Evolutionary conservation across 2,888 invertebrate genomes (phyloP).

Genomic region (Chrysotoxum bicinctum): DNA sequence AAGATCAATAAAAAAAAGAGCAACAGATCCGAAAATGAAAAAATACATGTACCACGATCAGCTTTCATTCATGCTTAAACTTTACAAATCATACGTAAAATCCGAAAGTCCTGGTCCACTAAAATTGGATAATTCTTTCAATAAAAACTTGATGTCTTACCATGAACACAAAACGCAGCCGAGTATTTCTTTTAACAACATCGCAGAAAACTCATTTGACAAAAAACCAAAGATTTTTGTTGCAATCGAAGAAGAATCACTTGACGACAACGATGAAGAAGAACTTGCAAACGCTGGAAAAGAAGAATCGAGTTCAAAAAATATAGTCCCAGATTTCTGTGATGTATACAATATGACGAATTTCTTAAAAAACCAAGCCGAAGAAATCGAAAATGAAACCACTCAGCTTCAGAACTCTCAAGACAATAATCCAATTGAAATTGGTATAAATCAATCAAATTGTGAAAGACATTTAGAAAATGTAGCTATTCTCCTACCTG

Average conservation of each 20-base stretch:
- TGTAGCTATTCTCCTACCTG: background rate
- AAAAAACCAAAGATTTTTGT: background rate
- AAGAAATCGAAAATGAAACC: background rate
- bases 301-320: background rate
- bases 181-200: background rate
- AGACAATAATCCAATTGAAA: background rate
- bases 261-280: background rate
- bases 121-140: background rate
- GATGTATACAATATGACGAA: background rate
- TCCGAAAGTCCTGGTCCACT: background rate
- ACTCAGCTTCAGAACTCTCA: background rate
- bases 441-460: background rate
- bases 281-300: background rate
- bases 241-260: background rate
- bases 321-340: background rate
- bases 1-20: slow-evolving; percentile 7
- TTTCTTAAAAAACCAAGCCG: background rate
- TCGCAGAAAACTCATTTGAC: background rate
- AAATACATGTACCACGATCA: slow-evolving; percentile 13
- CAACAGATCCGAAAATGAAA: background rate
- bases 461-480: background rate
- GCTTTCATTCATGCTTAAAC: slow-evolving; percentile 7
- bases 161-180: no score
- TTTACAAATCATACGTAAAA: background rate
- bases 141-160: background rate